These are phyloP conservation scores for Parazoanthus swiftii DNA, from an alignment of 92 coral and sea anemone species.

Conservation along the genomic window DNA sequence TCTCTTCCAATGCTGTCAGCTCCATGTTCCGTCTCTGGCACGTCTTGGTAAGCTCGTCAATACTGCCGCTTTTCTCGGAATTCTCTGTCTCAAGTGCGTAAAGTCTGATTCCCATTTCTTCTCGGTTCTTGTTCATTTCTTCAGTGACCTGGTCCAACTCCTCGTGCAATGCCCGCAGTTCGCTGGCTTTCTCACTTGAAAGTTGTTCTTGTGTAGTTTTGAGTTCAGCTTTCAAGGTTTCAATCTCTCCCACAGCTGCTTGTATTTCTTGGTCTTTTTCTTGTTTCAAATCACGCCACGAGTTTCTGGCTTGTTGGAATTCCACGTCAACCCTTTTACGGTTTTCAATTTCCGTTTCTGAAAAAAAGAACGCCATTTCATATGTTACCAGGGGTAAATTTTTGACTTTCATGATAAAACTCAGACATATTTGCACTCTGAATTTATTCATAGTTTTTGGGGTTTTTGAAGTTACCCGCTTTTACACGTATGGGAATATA, in stretches of 20 bases:
- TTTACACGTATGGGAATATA: no score
- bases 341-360: slow-evolving; percentile 56
- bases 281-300: slow-evolving; percentile 36
- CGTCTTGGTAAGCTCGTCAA: slow-evolving; percentile 54
- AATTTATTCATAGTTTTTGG: no score
- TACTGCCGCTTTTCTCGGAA: slow-evolving; percentile 26
- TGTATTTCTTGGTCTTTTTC: slow-evolving; percentile 7
- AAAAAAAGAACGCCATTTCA: neutral
- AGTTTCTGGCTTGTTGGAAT: slow-evolving; percentile 41
- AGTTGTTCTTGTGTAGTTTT: slow-evolving; percentile 1
- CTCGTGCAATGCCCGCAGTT: slow-evolving; percentile 19
- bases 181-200: slow-evolving; percentile 30
- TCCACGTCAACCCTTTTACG: slow-evolving; percentile 26
- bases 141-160: slow-evolving; percentile 30
- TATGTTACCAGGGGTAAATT: neutral
- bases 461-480: neutral
- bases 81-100: slow-evolving; percentile 10
- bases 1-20: slow-evolving; percentile 52
- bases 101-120: slow-evolving; percentile 17
- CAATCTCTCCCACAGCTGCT: slow-evolving; percentile 21
- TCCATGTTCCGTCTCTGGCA: slow-evolving; percentile 50
- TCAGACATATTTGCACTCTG: neutral
- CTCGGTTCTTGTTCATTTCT: slow-evolving; percentile 42
- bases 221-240: slow-evolving; percentile 34
- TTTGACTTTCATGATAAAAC: neutral